Base-by-base conservation (phyloP, 2,888 invertebrate species). In the Pheosia gnoma region DNA sequence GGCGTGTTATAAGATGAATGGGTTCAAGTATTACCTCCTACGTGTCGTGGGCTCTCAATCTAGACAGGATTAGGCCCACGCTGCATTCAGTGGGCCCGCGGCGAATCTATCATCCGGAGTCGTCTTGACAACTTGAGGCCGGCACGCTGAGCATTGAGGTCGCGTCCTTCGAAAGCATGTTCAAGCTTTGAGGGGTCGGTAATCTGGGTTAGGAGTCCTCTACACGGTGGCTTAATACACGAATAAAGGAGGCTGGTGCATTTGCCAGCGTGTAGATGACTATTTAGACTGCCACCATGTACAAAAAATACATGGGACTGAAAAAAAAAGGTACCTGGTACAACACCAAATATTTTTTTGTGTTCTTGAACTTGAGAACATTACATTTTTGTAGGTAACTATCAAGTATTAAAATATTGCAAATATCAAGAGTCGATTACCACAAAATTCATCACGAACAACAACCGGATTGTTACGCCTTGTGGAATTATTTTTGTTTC, bases 61-160 rank as follows among this genome's bases (percentile, higher is more conserved):
- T 80, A 78, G 78, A 60, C 74, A 70, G 77, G 75, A 76, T 75
- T 67, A 72, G 59, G 62, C 82, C 83, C 78, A 83, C 83, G 68
- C 65, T 58, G 62, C 65, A 66, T 63, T 60, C 60, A 54, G 10
- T 3, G 25, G 10, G 5, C 55, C 56, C 9, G 51, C 7, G 45
- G 63, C 55, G 57, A 62, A 69, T 69, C 62, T 37, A 66, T 69
- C 72, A 66, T 65, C 65, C 54, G 52, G 47, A 63, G 60, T 68
- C 70, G 63, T 67, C 52, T n/a, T 58, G 59, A 64, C 59, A 8
- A 59, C 43, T 67, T 65, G 63, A 75, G 67, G 72, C 68, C 59
- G 60, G 10, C 45, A 10, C 38, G 11, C 54, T 37, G 8, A 54
- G 38, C n/a, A 25, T 54, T 54, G 36, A 54, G 38, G 54, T 11